Evolutionary conservation across 2,797 vertebrate species (phyloP).

Genomic region (Pangasius krempfi): DNA sequence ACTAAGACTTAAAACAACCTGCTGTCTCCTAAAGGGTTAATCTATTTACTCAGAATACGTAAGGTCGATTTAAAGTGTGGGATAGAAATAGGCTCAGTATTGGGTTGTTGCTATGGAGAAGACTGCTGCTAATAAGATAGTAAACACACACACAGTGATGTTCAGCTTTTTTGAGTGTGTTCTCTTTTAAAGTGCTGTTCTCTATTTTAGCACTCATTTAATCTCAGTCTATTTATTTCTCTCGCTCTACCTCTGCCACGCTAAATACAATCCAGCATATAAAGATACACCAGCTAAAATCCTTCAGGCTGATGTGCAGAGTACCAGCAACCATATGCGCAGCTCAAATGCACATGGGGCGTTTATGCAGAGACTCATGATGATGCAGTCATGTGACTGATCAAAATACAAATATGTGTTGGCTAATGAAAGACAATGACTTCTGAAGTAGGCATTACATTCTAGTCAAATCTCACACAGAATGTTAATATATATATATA

Average conservation of each 20-base stretch:
- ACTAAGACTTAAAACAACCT: neutral
- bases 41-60: slow-evolving; percentile 15
- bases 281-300: slow-evolving; percentile 19
- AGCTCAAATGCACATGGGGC: neutral
- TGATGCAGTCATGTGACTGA: neutral
- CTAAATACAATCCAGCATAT: neutral
- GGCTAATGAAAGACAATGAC: neutral
- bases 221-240: slow-evolving; percentile 25
- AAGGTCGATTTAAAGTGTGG: neutral
- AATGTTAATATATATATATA: no score
- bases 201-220: neutral
- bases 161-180: neutral
- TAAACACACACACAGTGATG: slow-evolving; percentile 36
- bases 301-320: slow-evolving; percentile 8
- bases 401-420: neutral
- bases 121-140: slow-evolving; percentile 44
- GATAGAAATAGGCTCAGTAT: slow-evolving; percentile 48
- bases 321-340: neutral
- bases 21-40: neutral
- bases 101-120: slow-evolving; percentile 59
- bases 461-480: neutral
- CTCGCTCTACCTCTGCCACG: neutral
- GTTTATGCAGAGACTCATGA: neutral
- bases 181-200: slow-evolving; percentile 25
- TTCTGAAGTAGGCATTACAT: neutral